Evolutionary conservation across 1,140 invertebrate genomes (phyloP).

Genomic region (Nautilus pompilius): DNA sequence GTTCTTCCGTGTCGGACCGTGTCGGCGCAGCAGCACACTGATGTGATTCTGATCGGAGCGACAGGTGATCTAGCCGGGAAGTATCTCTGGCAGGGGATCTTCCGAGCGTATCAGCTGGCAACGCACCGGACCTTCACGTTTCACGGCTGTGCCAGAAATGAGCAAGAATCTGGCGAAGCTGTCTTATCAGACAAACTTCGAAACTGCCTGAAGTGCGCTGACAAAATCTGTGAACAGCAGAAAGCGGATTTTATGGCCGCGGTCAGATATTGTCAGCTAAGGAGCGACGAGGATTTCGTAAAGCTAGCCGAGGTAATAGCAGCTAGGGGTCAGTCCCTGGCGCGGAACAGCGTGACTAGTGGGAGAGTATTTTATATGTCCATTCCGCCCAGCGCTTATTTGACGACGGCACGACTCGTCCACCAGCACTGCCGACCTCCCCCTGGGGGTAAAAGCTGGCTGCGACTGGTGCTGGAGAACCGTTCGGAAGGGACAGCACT

Average conservation of each 20-base stretch:
- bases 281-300: constrained; percentile 55
- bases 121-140: constrained; percentile 11
- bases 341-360: constrained; percentile 2
- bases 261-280: constrained; percentile 87
- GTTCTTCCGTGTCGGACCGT: no score
- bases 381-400: constrained; percentile 43
- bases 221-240: constrained; percentile 65
- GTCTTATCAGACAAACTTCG: constrained; percentile 70
- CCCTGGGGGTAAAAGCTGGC: constrained; percentile 14
- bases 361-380: constrained; percentile 48
- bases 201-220: constrained; percentile 61
- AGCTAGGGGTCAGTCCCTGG: not conserved
- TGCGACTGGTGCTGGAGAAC: constrained; percentile 50
- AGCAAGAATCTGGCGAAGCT: constrained; percentile 48
- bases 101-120: constrained; percentile 10
- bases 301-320: constrained; percentile 15
- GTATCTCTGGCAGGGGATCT: constrained; percentile 25
- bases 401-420: constrained; percentile 25
- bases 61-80: constrained; percentile 28
- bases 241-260: constrained; percentile 84
- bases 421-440: constrained; percentile 32
- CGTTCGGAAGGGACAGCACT: constrained; percentile 42
- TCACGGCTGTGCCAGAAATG: constrained; percentile 14
- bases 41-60: constrained; percentile 10
- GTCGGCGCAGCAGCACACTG: not conserved